Conservation (phyloP, 2,113 vertebrate genomes). For the Xiphias gladius region DNA sequence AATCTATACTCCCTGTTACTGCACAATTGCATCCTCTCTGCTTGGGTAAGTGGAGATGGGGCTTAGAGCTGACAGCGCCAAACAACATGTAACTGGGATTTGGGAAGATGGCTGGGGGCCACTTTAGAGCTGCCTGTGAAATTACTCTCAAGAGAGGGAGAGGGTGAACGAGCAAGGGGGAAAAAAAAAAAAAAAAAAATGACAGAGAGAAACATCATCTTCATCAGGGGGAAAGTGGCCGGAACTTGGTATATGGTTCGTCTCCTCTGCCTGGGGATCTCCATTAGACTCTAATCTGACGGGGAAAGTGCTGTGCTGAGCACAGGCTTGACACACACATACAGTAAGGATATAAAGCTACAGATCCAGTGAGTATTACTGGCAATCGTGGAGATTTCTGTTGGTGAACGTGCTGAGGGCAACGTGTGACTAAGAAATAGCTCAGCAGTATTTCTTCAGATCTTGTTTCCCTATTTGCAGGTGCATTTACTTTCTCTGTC, state of each 20-base stretch:
- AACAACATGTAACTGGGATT: slow-evolving; percentile 83
- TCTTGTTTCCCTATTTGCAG: slow-evolving; percentile 42
- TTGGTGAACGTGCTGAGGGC: slow-evolving; percentile 32
- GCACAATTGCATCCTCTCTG: slow-evolving; percentile 77
- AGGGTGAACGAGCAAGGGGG: slow-evolving; percentile 51
- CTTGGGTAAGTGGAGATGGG: slow-evolving; percentile 66
- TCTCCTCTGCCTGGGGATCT: slow-evolving; percentile 77
- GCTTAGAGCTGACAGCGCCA: slow-evolving; percentile 77
- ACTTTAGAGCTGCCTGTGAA: slow-evolving; percentile 85
- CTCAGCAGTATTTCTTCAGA: slow-evolving; percentile 27
- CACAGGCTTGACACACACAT: slow-evolving; percentile 55
- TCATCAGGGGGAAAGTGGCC: slow-evolving; percentile 74
- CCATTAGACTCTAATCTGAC: slow-evolving; percentile 81
- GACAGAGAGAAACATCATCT: slow-evolving; percentile 77
- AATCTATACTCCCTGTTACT: slow-evolving; percentile 81
- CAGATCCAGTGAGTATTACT: slow-evolving; percentile 59
- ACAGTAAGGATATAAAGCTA: slow-evolving; percentile 31
- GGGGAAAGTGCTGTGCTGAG: slow-evolving; percentile 76
- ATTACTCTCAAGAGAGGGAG: slow-evolving; percentile 84
- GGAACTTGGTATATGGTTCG: slow-evolving; percentile 68
- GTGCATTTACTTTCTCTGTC: neutral
- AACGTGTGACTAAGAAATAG: slow-evolving; percentile 65
- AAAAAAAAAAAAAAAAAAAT: neutral
- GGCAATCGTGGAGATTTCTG: slow-evolving; percentile 63
- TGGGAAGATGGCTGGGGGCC: slow-evolving; percentile 83